phyloP scores from a whole-genome alignment of 1,140 invertebrate genomes.

The Pentalonia nigronervosa region DNA sequence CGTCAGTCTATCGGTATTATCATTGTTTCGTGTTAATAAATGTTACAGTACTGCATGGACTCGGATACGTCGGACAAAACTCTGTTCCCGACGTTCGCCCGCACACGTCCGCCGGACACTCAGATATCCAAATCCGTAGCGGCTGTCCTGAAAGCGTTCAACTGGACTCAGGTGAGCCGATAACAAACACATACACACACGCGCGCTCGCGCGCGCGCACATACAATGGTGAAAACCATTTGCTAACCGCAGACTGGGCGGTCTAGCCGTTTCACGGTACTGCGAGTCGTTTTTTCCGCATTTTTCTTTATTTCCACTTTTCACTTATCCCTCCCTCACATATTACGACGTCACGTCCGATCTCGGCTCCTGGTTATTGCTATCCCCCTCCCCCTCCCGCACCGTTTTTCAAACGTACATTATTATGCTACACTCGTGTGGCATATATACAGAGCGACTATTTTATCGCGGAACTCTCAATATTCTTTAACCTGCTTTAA shows the following conservation, averaged over 20 bases:
- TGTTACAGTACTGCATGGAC: constrained; percentile 82
- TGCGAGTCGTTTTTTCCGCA: not conserved
- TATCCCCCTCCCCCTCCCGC: not conserved
- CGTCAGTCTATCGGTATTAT: not conserved
- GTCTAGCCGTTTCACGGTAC: not conserved
- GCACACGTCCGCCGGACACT: constrained; percentile 90
- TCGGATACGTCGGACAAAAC: constrained; percentile 85
- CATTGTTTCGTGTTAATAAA: not conserved
- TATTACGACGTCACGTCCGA: not conserved
- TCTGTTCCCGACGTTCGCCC: constrained; percentile 89
- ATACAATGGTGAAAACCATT: not conserved
- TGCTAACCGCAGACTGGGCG: not conserved
- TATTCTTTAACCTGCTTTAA: not conserved
- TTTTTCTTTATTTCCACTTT: not conserved
- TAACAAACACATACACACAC: not conserved
- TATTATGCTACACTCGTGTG: not conserved
- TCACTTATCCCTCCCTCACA: not conserved
- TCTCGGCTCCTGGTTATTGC: not conserved
- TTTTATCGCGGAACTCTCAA: not conserved
- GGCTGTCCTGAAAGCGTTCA: constrained; percentile 78
- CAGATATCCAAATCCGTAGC: constrained; percentile 90
- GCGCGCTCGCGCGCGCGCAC: too few relatives aligned
- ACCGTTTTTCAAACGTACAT: not conserved
- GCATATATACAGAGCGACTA: not conserved
- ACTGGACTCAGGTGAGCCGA: constrained; percentile 77